Conservation (phyloP, 2,888 invertebrate species). For the Xiphydria camelus region DNA sequence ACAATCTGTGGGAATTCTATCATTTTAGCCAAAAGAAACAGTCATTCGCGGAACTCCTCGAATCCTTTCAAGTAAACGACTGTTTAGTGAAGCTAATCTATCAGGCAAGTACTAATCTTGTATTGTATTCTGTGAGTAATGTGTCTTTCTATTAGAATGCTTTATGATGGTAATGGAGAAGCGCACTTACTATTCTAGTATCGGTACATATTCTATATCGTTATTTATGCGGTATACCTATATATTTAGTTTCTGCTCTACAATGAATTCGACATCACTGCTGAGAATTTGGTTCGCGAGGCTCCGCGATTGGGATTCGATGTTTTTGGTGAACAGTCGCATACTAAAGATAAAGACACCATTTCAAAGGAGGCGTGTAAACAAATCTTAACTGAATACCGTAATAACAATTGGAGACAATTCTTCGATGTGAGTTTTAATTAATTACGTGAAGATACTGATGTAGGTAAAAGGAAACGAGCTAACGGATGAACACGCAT, state of each 20-base stretch:
- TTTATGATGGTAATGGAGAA: too few species aligned
- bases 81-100: slow-evolving; percentile 20
- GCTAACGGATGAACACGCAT: too few species aligned
- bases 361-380: slow-evolving; percentile 20
- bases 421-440: slow-evolving; percentile 45
- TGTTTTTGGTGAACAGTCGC: slow-evolving; percentile 12
- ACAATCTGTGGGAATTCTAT: background rate
- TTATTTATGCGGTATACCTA: slow-evolving; percentile 4
- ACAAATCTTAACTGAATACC: slow-evolving; percentile 28
- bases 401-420: slow-evolving; percentile 32
- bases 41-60: slow-evolving; percentile 10
- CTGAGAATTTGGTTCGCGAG: slow-evolving; percentile 32
- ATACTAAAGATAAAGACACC: slow-evolving; percentile 14
- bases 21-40: slow-evolving; percentile 5
- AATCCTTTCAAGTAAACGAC: slow-evolving; percentile 13
- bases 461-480: too few species aligned
- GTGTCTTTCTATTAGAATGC: too few species aligned
- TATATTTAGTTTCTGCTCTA: slow-evolving; percentile 37
- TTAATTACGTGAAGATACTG: too few species aligned
- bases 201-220: too few species aligned
- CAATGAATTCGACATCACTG: slow-evolving; percentile 37
- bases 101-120: slow-evolving; percentile 16
- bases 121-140: background rate
- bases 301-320: slow-evolving; percentile 26
- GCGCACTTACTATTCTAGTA: too few species aligned